Evolutionary conservation across 2,797 vertebrate species (phyloP), one percentile per base, ranked within the genome.

Genomic region (Lacerta bilineata): DNA sequence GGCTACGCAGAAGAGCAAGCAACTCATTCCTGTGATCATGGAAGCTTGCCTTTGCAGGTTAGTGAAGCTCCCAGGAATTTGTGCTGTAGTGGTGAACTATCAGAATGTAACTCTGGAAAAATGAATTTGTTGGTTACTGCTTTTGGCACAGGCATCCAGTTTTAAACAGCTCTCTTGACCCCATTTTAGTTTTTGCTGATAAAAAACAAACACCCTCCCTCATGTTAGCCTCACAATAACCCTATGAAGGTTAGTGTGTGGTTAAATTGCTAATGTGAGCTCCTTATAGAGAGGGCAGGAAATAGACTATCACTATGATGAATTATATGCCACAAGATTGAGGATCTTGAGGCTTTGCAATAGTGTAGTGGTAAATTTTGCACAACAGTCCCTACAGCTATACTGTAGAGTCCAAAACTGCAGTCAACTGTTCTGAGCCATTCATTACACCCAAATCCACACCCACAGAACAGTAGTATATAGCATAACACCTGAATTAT

Each of bases 1-100:
- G 92, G 92, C 91, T 91, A 50, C 84, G 90, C 13, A 87, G 84
- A 75, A 85, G 91, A 82, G 79, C 84, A 87, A 90, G 85, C 84
- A 91, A 85, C 23, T 46, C 0, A 75, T 81, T 92, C 80, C 83
- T 71, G 0, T 5, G 69, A 88, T 89, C 72, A 87, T 89, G 84
- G 79, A 83, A 90, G 83, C 66, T 33, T 75, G 25, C 20, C 61
- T 85, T 84, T 0, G 0, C 74, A 71, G 13, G 77, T 75, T 0
- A 88, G 25, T 68, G 59, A 18, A 71, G n/a, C 15, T 66, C 43
- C 18, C 29, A 50, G 85, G 85, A 90, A 88, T 25, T 0, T 0
- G 76, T 9, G 43, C 55, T 25, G 75, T 88, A 88, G 36, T 64
- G 23, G 61, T 8, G 7, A 84, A 84, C 25, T 41, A 90, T 46